A percentile compares a stretch with the other conserved stretches of the same genome.
Conservation (phyloP, 2,113 vertebrate genomes). For the Cyprinodon brontotheroides region DNA sequence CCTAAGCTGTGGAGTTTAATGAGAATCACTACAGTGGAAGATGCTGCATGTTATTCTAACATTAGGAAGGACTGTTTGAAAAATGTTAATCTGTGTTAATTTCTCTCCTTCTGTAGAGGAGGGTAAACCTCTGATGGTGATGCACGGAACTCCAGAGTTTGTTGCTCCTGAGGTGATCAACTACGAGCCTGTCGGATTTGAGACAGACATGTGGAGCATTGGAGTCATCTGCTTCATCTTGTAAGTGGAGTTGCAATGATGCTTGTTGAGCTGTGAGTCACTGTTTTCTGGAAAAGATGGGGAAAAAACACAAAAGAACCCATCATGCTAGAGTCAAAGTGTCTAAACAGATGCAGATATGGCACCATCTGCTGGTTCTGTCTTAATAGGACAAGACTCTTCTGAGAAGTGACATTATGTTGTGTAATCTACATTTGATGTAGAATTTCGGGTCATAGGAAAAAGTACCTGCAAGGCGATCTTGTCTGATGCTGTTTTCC, state of each 20-base stretch:
- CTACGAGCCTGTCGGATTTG: constrained; percentile 82
- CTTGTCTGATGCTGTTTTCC: neutral
- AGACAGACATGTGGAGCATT: constrained; percentile 89
- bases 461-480: neutral
- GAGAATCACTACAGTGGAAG: neutral
- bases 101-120: constrained; percentile 67
- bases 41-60: neutral
- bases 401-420: neutral
- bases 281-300: neutral
- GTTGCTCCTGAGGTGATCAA: constrained; percentile 88
- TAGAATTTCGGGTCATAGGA: neutral
- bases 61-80: neutral
- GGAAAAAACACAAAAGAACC: no score
- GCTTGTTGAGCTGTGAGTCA: neutral
- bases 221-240: constrained; percentile 89
- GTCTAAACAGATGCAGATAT: constrained; percentile 12
- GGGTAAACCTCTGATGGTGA: constrained; percentile 76
- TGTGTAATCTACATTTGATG: neutral
- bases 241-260: constrained; percentile 69
- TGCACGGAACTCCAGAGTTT: constrained; percentile 88
- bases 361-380: constrained; percentile 44
- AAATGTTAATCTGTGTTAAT: neutral
- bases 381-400: neutral
- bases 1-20: neutral
- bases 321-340: neutral